Conservation (phyloP, 2,113 vertebrate species). For the Aptenodytes forsteri region DNA sequence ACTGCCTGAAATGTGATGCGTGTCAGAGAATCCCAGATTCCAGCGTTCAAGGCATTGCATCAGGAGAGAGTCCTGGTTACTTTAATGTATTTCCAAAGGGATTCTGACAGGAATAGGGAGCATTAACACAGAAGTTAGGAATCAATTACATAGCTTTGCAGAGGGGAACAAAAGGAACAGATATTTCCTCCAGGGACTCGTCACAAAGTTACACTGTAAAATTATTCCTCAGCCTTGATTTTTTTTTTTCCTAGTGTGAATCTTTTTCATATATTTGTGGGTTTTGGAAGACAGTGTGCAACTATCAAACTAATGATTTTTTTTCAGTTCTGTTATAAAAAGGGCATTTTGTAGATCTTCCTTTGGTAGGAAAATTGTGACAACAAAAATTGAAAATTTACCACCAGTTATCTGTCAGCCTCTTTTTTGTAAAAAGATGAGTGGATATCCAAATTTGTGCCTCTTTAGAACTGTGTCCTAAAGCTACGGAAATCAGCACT, state of each 20-base stretch:
- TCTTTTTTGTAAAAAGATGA: not conserved
- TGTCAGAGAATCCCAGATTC: not conserved
- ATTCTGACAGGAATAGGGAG: not conserved
- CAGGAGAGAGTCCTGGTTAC: not conserved
- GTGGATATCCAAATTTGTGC: not conserved
- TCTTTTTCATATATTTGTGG: not conserved
- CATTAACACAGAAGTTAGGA: constrained; percentile 36
- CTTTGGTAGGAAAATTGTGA: not conserved
- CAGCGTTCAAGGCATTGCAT: not conserved
- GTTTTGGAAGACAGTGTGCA: not conserved
- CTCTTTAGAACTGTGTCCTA: not conserved
- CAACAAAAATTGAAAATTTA: not conserved
- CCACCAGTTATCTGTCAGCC: not conserved
- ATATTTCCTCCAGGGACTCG: constrained; percentile 11
- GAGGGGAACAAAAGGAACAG: constrained; percentile 36
- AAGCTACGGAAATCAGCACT: not conserved
- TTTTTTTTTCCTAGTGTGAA: not conserved
- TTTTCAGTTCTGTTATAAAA: not conserved
- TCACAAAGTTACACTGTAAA: constrained; percentile 38
- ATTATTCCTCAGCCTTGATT: constrained; percentile 26
- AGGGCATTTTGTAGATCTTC: not conserved
- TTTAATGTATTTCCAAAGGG: constrained; percentile 35
- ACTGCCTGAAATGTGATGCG: not conserved
- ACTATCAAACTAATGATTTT: not conserved
- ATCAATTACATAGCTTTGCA: constrained; percentile 46